Conservation (phyloP, 2,797 vertebrate genomes). For the Podarcis siculus region DNA sequence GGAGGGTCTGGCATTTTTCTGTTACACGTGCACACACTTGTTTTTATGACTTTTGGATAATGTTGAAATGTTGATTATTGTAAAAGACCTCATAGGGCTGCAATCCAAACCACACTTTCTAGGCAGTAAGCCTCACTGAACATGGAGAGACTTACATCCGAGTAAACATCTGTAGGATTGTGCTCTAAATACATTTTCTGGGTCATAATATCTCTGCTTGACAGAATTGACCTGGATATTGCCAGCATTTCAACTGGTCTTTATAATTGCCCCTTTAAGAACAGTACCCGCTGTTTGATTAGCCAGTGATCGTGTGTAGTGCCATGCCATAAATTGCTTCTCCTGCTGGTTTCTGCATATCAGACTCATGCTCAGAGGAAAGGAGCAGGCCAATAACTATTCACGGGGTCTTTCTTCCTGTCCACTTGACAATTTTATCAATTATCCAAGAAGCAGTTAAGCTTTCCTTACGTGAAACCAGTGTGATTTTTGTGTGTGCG, state of each 20-base stretch:
- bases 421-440: not conserved
- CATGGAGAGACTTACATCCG: not conserved
- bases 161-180: not conserved
- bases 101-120: too few species aligned
- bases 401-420: not conserved
- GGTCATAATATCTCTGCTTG: not conserved
- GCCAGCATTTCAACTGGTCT: not conserved
- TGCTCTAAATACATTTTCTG: not conserved
- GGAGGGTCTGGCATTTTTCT: too few species aligned
- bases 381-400: too few species aligned
- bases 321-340: not conserved
- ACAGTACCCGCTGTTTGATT: not conserved
- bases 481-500: not conserved
- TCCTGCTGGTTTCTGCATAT: not conserved
- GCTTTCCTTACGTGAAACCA: not conserved
- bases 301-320: not conserved
- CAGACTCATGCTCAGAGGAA: not conserved
- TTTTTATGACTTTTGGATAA: too few species aligned
- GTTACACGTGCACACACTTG: too few species aligned
- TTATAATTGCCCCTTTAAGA: not conserved
- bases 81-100: too few species aligned
- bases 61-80: too few species aligned
- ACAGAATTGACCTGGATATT: not conserved
- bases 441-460: not conserved
- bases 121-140: not conserved